Conservation (phyloP, 2,797 vertebrate species). For the Sarcophilus harrisii region DNA sequence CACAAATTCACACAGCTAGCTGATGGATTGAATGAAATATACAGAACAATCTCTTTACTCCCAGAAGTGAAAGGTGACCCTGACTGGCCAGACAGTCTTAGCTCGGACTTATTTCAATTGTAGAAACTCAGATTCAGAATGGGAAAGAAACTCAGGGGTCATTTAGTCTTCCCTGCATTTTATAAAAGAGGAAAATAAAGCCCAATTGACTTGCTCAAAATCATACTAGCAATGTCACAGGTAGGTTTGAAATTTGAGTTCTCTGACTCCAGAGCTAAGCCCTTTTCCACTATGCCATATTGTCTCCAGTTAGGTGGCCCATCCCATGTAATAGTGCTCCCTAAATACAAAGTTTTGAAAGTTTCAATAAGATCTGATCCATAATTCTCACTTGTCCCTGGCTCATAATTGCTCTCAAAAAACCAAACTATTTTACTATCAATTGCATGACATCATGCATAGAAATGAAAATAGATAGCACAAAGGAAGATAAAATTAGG, state of each 20-base stretch:
- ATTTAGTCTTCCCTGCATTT: neutral
- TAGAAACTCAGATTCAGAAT: neutral
- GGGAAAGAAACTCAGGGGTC: neutral
- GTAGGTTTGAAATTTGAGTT: neutral
- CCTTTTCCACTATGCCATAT: neutral
- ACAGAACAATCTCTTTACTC: neutral
- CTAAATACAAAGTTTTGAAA: neutral
- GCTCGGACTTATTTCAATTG: neutral
- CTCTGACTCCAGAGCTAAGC: neutral
- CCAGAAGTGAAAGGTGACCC: neutral
- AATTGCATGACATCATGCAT: neutral
- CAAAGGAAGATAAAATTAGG: neutral
- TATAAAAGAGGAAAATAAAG: slow-evolving; percentile 18
- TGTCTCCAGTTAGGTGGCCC: neutral
- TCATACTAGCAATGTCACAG: neutral
- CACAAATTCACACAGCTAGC: neutral
- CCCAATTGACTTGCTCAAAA: neutral
- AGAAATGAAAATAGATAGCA: neutral
- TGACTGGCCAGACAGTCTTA: neutral
- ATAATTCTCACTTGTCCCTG: neutral
- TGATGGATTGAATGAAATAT: neutral
- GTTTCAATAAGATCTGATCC: neutral
- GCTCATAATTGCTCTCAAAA: neutral
- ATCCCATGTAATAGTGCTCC: neutral
- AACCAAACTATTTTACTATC: neutral